Percentiles rank a stretch among this genome's conserved stretches.
These are phyloP conservation scores for Caenorhabditis inopinata DNA, from an alignment of 1,140 invertebrate genomes.

Conservation along the genomic window DNA sequence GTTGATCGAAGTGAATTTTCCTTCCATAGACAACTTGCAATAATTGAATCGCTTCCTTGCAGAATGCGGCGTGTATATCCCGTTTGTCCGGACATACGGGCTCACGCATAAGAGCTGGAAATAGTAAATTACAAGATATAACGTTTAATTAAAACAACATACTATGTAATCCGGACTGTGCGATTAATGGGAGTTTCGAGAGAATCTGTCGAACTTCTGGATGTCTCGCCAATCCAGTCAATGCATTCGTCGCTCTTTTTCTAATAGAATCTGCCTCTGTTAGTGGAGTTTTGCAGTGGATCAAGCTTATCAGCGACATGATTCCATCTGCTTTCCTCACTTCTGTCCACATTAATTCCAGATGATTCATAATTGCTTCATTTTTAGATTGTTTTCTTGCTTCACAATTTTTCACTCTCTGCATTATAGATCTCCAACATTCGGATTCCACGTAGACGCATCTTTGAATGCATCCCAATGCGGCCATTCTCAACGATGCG, in stretches of 20 bases:
- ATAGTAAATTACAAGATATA: too few relatives aligned
- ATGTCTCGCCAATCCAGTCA: constrained; percentile 85
- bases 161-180: constrained; percentile 86
- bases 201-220: constrained; percentile 91
- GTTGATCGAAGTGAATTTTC: constrained; percentile 73
- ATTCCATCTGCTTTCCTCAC: constrained; percentile 5
- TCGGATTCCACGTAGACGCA: neutral
- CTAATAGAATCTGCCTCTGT: constrained; percentile 92
- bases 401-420: neutral
- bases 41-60: constrained; percentile 87
- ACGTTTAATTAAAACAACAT: constrained; percentile 54
- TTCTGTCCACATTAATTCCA: neutral
- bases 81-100: constrained; percentile 91
- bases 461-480: neutral
- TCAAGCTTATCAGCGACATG: constrained; percentile 33
- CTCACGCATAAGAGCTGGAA: constrained; percentile 84
- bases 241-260: constrained; percentile 76
- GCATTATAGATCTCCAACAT: neutral
- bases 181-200: constrained; percentile 89
- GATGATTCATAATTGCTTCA: neutral
- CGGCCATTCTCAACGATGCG: neutral
- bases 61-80: constrained; percentile 90
- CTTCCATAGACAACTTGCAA: constrained; percentile 80
- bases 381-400: neutral
- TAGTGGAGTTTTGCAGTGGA: constrained; percentile 82